Conservation (phyloP, 2,113 vertebrate species). For the Tricholaema leucomelas region DNA sequence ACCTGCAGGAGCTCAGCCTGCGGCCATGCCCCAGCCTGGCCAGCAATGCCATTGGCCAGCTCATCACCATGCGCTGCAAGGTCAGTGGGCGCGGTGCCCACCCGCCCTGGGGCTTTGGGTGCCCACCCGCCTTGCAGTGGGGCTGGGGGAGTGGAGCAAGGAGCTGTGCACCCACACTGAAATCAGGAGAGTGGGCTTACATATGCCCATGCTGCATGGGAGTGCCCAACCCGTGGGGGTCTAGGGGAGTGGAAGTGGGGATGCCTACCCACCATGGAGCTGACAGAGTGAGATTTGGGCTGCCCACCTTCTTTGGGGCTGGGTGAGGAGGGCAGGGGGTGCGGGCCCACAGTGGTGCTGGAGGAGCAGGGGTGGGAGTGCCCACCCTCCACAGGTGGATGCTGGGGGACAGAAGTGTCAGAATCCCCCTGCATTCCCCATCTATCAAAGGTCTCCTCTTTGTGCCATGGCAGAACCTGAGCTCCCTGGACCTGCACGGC, state of each 20-base stretch:
- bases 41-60: conserved; percentile 72
- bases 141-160: neutral
- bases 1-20: conserved; percentile 79
- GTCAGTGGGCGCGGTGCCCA: conserved; percentile 33
- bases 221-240: neutral
- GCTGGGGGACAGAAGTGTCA: neutral
- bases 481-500: conserved; percentile 38
- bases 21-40: conserved; percentile 67
- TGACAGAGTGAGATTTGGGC: neutral
- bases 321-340: neutral
- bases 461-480: conserved; percentile 10
- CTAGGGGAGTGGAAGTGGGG: too few relatives aligned
- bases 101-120: neutral
- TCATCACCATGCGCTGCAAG: conserved; percentile 81
- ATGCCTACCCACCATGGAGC: neutral
- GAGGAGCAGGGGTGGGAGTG: neutral
- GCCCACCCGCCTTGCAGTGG: neutral
- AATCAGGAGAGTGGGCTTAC: neutral
- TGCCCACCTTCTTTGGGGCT: neutral
- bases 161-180: accelerated
- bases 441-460: neutral
- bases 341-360: neutral
- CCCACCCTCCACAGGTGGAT: neutral
- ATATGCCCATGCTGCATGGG: too few relatives aligned
- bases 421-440: accelerated